A percentile compares a stretch with the other conserved stretches of the same genome.
phyloP scores from a whole-genome alignment of 2,797 vertebrate genomes.

The Eulemur rubriventer region DNA sequence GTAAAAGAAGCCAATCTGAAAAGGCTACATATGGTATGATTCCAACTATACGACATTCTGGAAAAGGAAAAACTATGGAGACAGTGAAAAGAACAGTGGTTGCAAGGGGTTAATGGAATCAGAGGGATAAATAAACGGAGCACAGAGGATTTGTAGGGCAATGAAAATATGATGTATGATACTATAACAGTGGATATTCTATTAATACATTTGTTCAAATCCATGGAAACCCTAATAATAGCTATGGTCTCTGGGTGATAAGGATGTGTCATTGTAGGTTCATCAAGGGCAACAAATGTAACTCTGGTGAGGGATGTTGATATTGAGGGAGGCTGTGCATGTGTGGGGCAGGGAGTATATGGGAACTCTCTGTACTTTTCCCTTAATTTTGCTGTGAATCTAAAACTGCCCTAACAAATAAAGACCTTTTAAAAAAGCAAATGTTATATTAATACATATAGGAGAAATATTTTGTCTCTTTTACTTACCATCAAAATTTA shows the following conservation, averaged over 20 bases:
- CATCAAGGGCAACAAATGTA: not conserved
- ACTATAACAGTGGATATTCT: not conserved
- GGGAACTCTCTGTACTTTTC: not conserved
- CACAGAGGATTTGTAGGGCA: not conserved
- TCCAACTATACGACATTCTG: not conserved
- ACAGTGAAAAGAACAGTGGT: not conserved
- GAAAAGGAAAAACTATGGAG: constrained; percentile 1
- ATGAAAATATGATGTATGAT: not conserved
- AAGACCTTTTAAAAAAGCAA: not conserved
- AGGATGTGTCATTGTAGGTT: not conserved
- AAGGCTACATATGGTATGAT: not conserved
- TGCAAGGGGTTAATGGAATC: not conserved
- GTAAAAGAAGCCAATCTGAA: not conserved
- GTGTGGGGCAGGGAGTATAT: not conserved
- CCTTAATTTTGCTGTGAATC: not conserved
- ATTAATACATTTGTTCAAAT: not conserved
- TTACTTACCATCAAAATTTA: constrained; percentile 8
- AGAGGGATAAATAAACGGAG: not conserved
- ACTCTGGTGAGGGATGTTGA: not conserved
- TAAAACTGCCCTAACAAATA: not conserved
- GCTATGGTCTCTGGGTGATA: not conserved
- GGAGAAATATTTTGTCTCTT: not conserved
- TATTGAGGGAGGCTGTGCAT: not conserved
- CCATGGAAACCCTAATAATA: not conserved
- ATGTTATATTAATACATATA: not conserved